Percentiles rank a stretch among this genome's conserved stretches.
Conservation (phyloP, 1,140 invertebrate genomes). For the Drosophila kikkawai region DNA sequence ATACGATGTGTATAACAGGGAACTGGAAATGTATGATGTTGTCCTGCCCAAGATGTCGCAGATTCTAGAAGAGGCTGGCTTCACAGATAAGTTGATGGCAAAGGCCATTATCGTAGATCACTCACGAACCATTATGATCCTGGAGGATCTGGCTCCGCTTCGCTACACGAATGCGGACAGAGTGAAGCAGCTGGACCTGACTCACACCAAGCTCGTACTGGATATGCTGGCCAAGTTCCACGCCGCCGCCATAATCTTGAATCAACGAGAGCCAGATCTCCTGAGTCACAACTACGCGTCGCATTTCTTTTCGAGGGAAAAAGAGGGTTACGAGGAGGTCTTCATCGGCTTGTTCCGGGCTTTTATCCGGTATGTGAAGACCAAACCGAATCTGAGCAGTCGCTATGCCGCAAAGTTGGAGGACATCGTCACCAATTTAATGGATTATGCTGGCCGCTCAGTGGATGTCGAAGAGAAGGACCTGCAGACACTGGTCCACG, state of each 20-base stretch:
- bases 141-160: conserved; percentile 86
- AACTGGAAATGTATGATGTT: conserved; percentile 72
- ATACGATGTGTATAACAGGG: conserved; percentile 55
- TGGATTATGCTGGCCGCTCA: conserved; percentile 60
- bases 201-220: conserved; percentile 85
- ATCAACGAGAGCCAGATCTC: conserved; percentile 43
- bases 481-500: conserved; percentile 87
- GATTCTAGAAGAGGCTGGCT: conserved; percentile 44
- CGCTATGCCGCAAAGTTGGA: conserved; percentile 63
- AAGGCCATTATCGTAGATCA: conserved; percentile 63
- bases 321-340: conserved; percentile 24
- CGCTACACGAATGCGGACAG: conserved; percentile 86
- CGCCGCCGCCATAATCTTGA: conserved; percentile 69
- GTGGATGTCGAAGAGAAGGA: conserved; percentile 80
- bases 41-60: conserved; percentile 59
- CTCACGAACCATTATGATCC: conserved; percentile 38
- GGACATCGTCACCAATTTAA: conserved; percentile 32
- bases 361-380: conserved; percentile 49
- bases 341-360: conserved; percentile 38
- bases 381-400: conserved; percentile 24
- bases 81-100: conserved; percentile 62
- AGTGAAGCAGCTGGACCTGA: conserved; percentile 85
- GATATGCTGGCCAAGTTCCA: conserved; percentile 86
- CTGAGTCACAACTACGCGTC: conserved; percentile 25
- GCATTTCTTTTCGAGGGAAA: conserved; percentile 47